Conservation (phyloP, 2,888 invertebrate species). For the Elaeidobius kamerunicus region DNA sequence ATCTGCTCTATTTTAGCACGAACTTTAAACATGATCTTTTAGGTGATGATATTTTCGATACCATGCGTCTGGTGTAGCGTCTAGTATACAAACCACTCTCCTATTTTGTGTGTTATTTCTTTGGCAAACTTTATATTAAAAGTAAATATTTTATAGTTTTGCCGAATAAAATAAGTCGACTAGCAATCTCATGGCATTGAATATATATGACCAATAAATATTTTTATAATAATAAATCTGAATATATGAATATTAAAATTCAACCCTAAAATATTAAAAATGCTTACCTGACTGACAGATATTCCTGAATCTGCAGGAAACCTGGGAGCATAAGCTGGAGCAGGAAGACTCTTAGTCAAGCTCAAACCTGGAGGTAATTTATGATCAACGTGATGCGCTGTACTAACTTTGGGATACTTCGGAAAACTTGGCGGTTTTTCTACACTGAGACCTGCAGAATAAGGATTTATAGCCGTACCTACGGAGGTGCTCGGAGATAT, state of each 20-base stretch:
- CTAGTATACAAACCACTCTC: too few relatives aligned
- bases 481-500: slow-evolving; percentile 50
- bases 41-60: too few relatives aligned
- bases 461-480: background rate
- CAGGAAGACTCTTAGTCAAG: slow-evolving; percentile 31
- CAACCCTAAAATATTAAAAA: slow-evolving; percentile 5
- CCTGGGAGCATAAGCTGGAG: slow-evolving; percentile 35
- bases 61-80: too few relatives aligned
- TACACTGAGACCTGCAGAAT: slow-evolving; percentile 17
- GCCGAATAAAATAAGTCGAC: too few relatives aligned
- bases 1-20: too few relatives aligned
- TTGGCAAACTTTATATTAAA: too few relatives aligned
- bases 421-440: slow-evolving; percentile 8
- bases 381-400: slow-evolving; percentile 9
- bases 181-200: too few relatives aligned
- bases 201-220: too few relatives aligned
- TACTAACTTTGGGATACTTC: slow-evolving; percentile 4
- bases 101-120: too few relatives aligned
- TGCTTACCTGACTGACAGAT: slow-evolving; percentile 46
- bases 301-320: slow-evolving; percentile 46
- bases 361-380: slow-evolving; percentile 36
- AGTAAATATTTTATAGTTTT: too few relatives aligned
- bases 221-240: too few relatives aligned
- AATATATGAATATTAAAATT: background rate
- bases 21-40: too few relatives aligned